Evolutionary conservation across 2,797 vertebrate species (phyloP), one percentile per base, ranked within the genome.

Genomic region (Chrysolophus pictus): DNA sequence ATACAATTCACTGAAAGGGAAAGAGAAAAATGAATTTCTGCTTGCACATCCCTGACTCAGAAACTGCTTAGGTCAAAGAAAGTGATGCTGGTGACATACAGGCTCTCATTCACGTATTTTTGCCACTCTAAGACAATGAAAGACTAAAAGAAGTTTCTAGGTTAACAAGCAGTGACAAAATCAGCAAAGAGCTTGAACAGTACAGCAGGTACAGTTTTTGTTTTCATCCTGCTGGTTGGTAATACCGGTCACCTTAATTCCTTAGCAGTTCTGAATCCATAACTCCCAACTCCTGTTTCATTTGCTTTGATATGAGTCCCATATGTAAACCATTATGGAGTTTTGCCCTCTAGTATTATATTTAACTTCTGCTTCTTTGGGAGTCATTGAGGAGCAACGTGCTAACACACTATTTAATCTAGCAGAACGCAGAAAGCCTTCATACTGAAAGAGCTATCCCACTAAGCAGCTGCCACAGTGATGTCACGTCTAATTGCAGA

Each of bases 401-500:
- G 17, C 31, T 62, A 92, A 71, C 4, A 55, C 15, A 41, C 41
- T 72, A 17, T 18, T 78, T 51, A 75, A 51, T 17, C 9, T 46
- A 82, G n/a, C 31, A n/a, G 46, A 72, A 87, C 81, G 11, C 18
- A 93, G 70, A 78, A 80, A 90, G 14, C 14, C 42, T 75, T 83
- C 69, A 39, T 29, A 58, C 6, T 47, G 35, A 71, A 72, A 46
- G 9, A 79, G 29, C 13, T 76, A n/a, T 60, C 74, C 33, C n/a
- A 29, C 14, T 58, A 9, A 62, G 42, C 22, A 39, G 60, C 31
- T 55, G 78, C 75, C 35, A 9, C 29, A 51, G 44, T 51, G 53
- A 78, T 29, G n/a, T 90, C 92, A 88, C 35, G 51, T 55, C 65
- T 87, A 90, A 89, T 79, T 70, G 51, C 49, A 78, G 59, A 51